These are phyloP conservation scores for Sinocyclocheilus rhinocerous DNA, from an alignment of 2,113 vertebrate species.

Conservation along the genomic window DNA sequence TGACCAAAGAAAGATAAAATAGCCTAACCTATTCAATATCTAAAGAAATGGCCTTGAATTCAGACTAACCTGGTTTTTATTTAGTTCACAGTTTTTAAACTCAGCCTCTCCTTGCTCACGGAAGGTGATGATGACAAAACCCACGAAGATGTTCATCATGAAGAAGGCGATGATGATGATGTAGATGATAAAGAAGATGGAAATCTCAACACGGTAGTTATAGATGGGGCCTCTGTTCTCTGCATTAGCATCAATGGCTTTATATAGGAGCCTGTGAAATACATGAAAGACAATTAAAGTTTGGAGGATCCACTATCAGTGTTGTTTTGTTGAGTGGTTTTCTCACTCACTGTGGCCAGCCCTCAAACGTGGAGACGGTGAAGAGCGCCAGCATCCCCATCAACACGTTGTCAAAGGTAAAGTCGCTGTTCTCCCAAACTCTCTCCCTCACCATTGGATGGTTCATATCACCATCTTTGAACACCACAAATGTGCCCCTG, in stretches of 20 bases:
- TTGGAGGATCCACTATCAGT: background rate
- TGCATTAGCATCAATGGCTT: slow-evolving; percentile 89
- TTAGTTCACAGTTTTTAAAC: slow-evolving; percentile 93
- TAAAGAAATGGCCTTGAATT: background rate
- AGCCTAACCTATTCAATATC: too few relatives aligned
- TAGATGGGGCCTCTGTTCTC: slow-evolving; percentile 91
- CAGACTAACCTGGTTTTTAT: slow-evolving; percentile 89
- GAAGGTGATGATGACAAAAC: slow-evolving; percentile 97
- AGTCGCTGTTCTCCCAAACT: slow-evolving; percentile 91
- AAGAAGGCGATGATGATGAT: slow-evolving; percentile 98
- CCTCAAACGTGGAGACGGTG: slow-evolving; percentile 95
- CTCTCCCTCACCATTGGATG: slow-evolving; percentile 87
- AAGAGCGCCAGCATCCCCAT: slow-evolving; percentile 96
- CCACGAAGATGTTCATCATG: slow-evolving; percentile 99
- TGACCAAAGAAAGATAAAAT: too few relatives aligned
- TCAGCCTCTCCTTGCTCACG: slow-evolving; percentile 93
- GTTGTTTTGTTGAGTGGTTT: background rate
- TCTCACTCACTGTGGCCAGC: slow-evolving; percentile 87
- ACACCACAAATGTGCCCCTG: slow-evolving; percentile 88
- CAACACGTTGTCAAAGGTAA: slow-evolving; percentile 94
- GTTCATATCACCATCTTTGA: slow-evolving; percentile 89
- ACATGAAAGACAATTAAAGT: background rate
- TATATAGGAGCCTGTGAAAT: slow-evolving; percentile 84
- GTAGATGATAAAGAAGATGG: slow-evolving; percentile 96
- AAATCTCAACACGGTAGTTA: slow-evolving; percentile 92